These are phyloP conservation scores for Rhynchotus rufescens DNA, from an alignment of 2,797 vertebrate genomes.

Conservation along the genomic window DNA sequence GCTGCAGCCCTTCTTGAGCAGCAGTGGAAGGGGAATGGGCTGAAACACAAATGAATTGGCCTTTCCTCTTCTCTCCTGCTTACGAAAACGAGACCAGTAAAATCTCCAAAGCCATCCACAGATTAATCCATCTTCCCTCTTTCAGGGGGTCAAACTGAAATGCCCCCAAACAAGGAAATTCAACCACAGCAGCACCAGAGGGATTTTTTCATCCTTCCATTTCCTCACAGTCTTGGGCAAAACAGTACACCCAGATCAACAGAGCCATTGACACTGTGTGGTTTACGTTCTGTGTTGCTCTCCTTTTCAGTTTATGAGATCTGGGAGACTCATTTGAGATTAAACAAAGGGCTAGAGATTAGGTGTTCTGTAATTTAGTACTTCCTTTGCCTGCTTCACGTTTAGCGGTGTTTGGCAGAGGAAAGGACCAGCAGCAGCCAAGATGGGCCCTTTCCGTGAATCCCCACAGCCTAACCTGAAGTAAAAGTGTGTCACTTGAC, in stretches of 20 bases:
- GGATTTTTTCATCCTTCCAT: background rate
- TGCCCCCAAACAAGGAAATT: background rate
- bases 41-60: background rate
- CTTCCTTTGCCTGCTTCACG: constrained; percentile 60
- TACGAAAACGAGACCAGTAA: background rate
- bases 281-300: background rate
- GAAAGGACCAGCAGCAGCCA: constrained; percentile 36
- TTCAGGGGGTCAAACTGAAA: background rate
- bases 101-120: background rate
- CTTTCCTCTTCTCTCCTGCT: background rate
- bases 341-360: constrained; percentile 62
- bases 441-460: constrained; percentile 33
- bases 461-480: constrained; percentile 21
- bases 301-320: constrained; percentile 7
- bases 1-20: background rate
- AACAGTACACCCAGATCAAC: background rate
- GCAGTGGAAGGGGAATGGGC: background rate
- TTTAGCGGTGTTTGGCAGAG: constrained; percentile 54
- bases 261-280: background rate
- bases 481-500: constrained; percentile 24
- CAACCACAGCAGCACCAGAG: background rate
- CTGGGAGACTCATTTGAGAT: constrained; percentile 54
- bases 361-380: constrained; percentile 68
- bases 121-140: background rate
- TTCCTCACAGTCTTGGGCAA: background rate